Conservation (phyloP, 2,888 invertebrate genomes). For the Mantis religiosa region DNA sequence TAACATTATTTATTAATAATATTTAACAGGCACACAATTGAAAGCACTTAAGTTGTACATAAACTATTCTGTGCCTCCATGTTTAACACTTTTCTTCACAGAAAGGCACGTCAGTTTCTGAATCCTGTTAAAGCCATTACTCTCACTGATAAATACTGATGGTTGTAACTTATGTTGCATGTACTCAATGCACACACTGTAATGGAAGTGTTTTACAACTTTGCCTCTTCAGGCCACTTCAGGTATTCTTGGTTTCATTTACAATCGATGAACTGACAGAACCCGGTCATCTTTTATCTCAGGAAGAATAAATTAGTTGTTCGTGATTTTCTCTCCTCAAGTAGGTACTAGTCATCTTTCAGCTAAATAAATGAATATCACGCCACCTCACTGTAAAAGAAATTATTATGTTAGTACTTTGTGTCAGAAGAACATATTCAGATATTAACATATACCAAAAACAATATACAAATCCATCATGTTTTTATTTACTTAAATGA, state of each 20-base stretch:
- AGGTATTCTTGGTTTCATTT: not conserved
- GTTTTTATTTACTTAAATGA: no score
- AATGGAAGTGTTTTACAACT: not conserved
- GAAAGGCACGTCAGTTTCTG: not conserved
- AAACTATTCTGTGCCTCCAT: not conserved
- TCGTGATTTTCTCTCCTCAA: not conserved
- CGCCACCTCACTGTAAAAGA: conserved; percentile 51
- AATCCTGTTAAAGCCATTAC: not conserved
- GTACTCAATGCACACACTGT: not conserved
- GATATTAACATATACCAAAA: no score
- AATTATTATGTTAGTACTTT: no score
- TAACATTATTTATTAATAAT: not conserved
- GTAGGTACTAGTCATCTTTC: not conserved
- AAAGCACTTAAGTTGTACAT: not conserved
- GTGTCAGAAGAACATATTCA: no score
- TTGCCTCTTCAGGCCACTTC: not conserved
- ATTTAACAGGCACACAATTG: not conserved
- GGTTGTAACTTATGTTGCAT: not conserved
- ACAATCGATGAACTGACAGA: not conserved
- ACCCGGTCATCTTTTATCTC: not conserved
- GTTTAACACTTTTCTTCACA: not conserved
- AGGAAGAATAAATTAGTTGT: not conserved
- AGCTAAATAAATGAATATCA: conserved; percentile 33
- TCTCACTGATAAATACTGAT: not conserved
- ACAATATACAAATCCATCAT: no score